Percentiles rank a stretch among this genome's conserved stretches.
Evolutionary conservation across 2,113 vertebrate species (phyloP).

Genomic region (Microcebus jonahi): DNA sequence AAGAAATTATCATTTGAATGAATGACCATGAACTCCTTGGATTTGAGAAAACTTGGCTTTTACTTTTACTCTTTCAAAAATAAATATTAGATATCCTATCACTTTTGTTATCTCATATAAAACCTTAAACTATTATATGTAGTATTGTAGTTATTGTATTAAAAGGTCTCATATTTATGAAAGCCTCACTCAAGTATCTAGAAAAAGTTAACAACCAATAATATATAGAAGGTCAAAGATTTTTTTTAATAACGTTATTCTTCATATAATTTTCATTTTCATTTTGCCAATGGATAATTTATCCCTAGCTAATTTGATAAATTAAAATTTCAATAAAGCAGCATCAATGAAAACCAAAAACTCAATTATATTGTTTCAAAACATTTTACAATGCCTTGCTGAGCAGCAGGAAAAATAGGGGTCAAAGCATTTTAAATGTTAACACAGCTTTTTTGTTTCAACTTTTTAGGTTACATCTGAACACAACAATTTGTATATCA

Average conservation of each 20-base stretch:
- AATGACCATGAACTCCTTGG: not conserved
- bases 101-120: not conserved
- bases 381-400: not conserved
- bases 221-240: not conserved
- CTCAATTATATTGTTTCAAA: slow-evolving; percentile 7
- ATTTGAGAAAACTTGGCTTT: not conserved
- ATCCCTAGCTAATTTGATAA: not conserved
- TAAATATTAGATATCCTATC: not conserved
- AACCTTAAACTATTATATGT: not conserved
- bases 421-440: not conserved
- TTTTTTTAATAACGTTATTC: slow-evolving; percentile 27
- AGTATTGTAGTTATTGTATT: not conserved
- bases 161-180: not conserved
- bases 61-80: not conserved
- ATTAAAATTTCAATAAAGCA: not conserved
- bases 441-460: not conserved
- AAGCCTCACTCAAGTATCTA: not conserved
- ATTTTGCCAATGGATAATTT: not conserved
- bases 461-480: not conserved
- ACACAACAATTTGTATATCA: not conserved
- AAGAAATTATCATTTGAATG: not conserved
- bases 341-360: not conserved
- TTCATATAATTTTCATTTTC: not conserved
- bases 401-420: not conserved
- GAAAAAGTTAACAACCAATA: slow-evolving; percentile 14